These are phyloP conservation scores for Hydrophis major DNA, from an alignment of 2,797 vertebrate species.

Conservation along the genomic window DNA sequence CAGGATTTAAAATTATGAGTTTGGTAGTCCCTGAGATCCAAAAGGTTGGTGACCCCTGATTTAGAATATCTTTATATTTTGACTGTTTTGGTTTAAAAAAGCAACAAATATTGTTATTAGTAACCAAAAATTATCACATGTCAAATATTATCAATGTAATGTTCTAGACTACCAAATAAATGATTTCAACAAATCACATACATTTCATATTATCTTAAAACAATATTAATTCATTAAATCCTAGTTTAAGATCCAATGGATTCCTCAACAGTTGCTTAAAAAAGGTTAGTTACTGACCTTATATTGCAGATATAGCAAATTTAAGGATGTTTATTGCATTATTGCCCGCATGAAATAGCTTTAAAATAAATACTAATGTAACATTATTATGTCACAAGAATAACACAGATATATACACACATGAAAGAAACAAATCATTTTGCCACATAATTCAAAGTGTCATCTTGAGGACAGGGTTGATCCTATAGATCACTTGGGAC, in stretches of 20 bases:
- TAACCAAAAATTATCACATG: neutral
- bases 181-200: neutral
- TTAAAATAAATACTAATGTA: neutral
- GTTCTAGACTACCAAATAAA: neutral
- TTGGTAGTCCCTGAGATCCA: too few species aligned
- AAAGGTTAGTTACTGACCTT: neutral
- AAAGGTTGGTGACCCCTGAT: neutral
- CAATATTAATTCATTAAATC: neutral
- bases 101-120: neutral
- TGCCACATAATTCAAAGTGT: too few species aligned
- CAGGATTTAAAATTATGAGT: too few species aligned
- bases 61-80: neutral
- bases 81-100: neutral
- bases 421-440: too few species aligned
- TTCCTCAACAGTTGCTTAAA: neutral
- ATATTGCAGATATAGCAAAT: neutral
- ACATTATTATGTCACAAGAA: neutral
- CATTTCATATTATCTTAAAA: neutral
- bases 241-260: neutral
- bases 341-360: neutral
- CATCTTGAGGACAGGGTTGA: too few species aligned
- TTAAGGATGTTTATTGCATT: neutral
- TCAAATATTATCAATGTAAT: neutral
- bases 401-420: too few species aligned
- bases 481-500: too few species aligned